phyloP scores from a whole-genome alignment of 2,113 vertebrate genomes.

The Gobius niger region DNA sequence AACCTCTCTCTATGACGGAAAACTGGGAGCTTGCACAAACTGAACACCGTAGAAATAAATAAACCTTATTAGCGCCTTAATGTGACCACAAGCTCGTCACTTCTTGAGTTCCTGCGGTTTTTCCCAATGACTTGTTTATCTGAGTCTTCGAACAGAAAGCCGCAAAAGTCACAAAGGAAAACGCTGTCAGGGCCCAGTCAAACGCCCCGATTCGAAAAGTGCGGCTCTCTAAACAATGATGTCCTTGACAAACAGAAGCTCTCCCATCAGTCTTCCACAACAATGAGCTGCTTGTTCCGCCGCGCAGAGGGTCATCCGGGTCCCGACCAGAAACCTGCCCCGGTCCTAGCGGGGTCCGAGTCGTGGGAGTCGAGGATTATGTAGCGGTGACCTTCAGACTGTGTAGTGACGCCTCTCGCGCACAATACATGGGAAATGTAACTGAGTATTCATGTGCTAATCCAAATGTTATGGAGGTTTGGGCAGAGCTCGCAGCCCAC shows the following conservation, averaged over 20 bases:
- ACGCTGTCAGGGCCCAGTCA: not conserved
- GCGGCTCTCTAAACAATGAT: not conserved
- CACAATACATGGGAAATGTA: slow-evolving; percentile 12
- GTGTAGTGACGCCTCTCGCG: slow-evolving; percentile 6
- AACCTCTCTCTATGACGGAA: too few species aligned
- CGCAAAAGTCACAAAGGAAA: slow-evolving; percentile 1
- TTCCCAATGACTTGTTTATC: not conserved
- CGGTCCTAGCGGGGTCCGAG: not conserved
- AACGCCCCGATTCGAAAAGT: not conserved
- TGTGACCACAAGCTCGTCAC: too few species aligned
- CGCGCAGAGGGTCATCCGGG: slow-evolving; percentile 2
- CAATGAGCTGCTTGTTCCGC: not conserved
- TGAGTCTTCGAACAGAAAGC: not conserved
- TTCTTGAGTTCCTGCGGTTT: not conserved
- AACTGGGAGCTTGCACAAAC: too few species aligned
- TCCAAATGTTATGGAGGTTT: slow-evolving; percentile 4
- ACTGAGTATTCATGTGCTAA: slow-evolving; percentile 10
- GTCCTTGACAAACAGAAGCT: slow-evolving; percentile 9
- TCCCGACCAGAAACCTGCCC: slow-evolving; percentile 1
- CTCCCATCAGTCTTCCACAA: slow-evolving; percentile 9
- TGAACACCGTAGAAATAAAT: too few species aligned
- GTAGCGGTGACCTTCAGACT: slow-evolving; percentile 8
- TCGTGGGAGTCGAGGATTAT: slow-evolving; percentile 8
- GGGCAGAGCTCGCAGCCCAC: slow-evolving; percentile 3
- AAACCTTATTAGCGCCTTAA: too few species aligned